A percentile compares a stretch with the other conserved stretches of the same genome.
phyloP scores from a whole-genome alignment of 2,888 invertebrate genomes.

The Pollenia amentaria region DNA sequence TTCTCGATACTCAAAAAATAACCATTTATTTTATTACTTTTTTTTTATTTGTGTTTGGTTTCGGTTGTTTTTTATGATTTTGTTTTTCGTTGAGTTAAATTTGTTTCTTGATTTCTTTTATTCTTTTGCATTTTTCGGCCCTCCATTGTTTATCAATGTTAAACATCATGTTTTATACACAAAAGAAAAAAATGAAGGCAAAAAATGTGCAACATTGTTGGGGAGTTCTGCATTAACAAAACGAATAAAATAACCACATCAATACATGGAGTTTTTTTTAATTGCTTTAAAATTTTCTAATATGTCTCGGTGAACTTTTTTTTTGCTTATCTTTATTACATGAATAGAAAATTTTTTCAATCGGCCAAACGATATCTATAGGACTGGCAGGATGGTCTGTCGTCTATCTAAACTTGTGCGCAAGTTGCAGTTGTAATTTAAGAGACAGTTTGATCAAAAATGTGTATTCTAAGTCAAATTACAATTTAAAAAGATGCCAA shows the following conservation, averaged over 20 bases:
- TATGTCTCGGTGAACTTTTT: too few relatives aligned
- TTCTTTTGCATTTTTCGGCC: conserved; percentile 17
- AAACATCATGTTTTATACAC: conserved; percentile 41
- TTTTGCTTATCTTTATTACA: too few relatives aligned
- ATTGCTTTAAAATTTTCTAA: too few relatives aligned
- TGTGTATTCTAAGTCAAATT: too few relatives aligned
- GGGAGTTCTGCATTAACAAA: conserved; percentile 4
- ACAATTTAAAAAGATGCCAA: too few relatives aligned
- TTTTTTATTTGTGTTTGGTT: conserved; percentile 28
- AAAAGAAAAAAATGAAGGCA: not conserved
- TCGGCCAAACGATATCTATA: too few relatives aligned
- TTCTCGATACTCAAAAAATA: not conserved
- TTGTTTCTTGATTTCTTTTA: conserved; percentile 27
- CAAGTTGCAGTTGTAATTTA: too few relatives aligned
- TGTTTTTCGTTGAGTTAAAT: conserved; percentile 37
- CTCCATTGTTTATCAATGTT: conserved; percentile 59
- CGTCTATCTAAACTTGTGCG: too few relatives aligned
- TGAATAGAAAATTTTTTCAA: too few relatives aligned
- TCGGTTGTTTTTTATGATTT: not conserved
- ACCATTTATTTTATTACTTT: conserved; percentile 2
- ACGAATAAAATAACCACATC: not conserved
- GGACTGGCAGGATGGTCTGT: too few relatives aligned
- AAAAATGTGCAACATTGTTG: not conserved
- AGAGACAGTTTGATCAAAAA: too few relatives aligned
- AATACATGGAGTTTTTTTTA: too few relatives aligned